Evolutionary conservation across 2,888 invertebrate genomes (phyloP).

Genomic region (Melanotus villosus): DNA sequence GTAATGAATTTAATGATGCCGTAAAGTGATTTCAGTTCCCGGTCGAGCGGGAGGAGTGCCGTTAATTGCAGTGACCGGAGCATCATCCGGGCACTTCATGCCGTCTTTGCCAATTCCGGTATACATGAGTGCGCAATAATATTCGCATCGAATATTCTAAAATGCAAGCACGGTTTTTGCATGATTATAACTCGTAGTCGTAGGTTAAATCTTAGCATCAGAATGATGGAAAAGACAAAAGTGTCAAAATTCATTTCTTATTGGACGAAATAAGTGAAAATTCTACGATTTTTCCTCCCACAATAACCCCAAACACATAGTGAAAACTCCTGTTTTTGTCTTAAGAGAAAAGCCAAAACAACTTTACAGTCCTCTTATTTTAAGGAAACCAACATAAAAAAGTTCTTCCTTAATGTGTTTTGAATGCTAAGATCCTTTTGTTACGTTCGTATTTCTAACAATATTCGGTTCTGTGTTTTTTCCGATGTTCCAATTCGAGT

Average conservation of each 20-base stretch:
- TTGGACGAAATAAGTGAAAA: background rate
- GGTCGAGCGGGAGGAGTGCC: constrained; percentile 1
- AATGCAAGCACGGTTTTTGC: constrained; percentile 1
- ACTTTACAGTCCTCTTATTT: background rate
- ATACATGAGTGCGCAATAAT: constrained; percentile 9
- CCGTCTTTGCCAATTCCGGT: constrained; percentile 9
- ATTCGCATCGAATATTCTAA: background rate
- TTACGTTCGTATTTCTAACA: background rate
- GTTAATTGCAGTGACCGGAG: constrained; percentile 24
- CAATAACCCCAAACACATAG: too few relatives aligned
- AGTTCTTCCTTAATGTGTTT: background rate
- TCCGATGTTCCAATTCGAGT: background rate
- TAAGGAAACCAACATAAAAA: background rate
- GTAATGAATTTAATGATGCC: constrained; percentile 20
- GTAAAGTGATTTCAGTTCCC: constrained; percentile 16
- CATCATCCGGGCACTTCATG: constrained; percentile 16
- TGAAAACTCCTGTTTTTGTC: too few relatives aligned
- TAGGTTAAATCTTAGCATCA: too few relatives aligned
- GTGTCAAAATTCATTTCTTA: too few relatives aligned
- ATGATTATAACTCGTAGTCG: background rate
- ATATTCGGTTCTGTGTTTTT: background rate
- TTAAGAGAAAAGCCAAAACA: background rate
- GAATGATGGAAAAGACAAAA: too few relatives aligned
- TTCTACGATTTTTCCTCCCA: too few relatives aligned
- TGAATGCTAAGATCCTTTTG: background rate